Percentiles rank a stretch among this genome's conserved stretches.
phyloP scores from a whole-genome alignment of 2,888 invertebrate genomes.

The Meghimatium bilineatum region DNA sequence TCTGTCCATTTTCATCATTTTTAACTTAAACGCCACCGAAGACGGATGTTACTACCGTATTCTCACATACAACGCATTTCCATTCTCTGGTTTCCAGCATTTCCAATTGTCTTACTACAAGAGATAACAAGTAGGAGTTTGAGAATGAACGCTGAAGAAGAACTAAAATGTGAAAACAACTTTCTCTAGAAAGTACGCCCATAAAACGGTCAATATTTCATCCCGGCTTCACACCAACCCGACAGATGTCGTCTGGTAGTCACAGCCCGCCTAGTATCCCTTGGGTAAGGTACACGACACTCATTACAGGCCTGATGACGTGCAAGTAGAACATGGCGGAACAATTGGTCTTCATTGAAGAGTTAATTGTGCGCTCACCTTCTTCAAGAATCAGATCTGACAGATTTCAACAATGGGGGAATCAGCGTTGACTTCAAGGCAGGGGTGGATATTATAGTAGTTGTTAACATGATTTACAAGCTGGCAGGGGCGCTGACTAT shows the following conservation, averaged over 20 bases:
- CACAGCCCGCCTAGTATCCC: background rate
- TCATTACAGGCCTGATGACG: conserved; percentile 46
- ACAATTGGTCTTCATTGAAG: conserved; percentile 37
- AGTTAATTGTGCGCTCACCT: conserved; percentile 46
- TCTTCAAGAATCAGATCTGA: background rate
- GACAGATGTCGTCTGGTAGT: conserved; percentile 48
- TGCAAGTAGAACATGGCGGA: conserved; percentile 37
- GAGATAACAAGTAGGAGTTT: too few relatives aligned
- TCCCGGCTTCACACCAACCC: conserved; percentile 30
- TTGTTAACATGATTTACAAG: background rate
- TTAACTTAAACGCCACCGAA: too few relatives aligned
- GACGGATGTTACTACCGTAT: too few relatives aligned
- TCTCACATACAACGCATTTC: too few relatives aligned
- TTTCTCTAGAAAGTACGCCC: conserved; percentile 27
- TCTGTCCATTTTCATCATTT: too few relatives aligned
- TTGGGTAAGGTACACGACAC: conserved; percentile 1
- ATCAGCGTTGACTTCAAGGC: background rate
- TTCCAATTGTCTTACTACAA: too few relatives aligned
- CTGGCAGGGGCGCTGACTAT: background rate
- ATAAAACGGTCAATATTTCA: conserved; percentile 48
- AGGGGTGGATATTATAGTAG: background rate
- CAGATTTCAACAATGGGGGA: conserved; percentile 37
- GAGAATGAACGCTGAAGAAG: too few relatives aligned
- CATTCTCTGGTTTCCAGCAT: too few relatives aligned
- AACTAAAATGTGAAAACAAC: too few relatives aligned